phyloP scores from a whole-genome alignment of 2,113 vertebrate species.

The Ciconia maguari region DNA sequence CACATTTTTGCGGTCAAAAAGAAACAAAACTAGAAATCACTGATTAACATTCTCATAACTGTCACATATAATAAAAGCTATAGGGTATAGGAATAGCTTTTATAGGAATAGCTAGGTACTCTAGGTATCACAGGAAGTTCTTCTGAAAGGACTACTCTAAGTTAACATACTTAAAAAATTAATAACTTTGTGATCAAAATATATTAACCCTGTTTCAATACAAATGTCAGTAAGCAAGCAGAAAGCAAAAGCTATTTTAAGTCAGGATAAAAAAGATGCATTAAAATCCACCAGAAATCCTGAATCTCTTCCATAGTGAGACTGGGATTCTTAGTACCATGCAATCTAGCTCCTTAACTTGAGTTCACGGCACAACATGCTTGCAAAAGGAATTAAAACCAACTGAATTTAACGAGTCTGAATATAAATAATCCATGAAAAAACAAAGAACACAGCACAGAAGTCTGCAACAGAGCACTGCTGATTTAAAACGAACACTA shows the following conservation, averaged over 20 bases:
- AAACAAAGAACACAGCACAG: neutral
- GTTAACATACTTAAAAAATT: neutral
- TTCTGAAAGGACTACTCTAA: neutral
- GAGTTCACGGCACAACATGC: neutral
- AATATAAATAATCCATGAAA: neutral
- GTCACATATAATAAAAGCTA: neutral
- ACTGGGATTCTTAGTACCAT: neutral
- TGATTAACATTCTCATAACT: neutral
- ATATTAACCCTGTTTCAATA: neutral
- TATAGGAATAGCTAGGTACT: neutral
- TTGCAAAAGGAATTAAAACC: neutral
- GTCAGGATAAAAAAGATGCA: neutral
- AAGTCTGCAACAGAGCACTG: neutral
- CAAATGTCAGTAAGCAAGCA: neutral
- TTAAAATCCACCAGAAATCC: conserved; percentile 12
- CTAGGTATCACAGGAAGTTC: neutral
- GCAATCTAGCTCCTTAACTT: neutral
- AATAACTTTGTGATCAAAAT: neutral
- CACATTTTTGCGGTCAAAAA: neutral
- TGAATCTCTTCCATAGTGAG: conserved; percentile 23
- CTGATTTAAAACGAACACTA: neutral
- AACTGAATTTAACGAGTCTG: neutral
- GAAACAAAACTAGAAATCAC: neutral
- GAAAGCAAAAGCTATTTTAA: neutral
- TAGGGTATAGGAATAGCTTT: neutral